These are phyloP conservation scores for Cistogaster globosa DNA, from an alignment of 2,888 invertebrate genomes.

Conservation along the genomic window DNA sequence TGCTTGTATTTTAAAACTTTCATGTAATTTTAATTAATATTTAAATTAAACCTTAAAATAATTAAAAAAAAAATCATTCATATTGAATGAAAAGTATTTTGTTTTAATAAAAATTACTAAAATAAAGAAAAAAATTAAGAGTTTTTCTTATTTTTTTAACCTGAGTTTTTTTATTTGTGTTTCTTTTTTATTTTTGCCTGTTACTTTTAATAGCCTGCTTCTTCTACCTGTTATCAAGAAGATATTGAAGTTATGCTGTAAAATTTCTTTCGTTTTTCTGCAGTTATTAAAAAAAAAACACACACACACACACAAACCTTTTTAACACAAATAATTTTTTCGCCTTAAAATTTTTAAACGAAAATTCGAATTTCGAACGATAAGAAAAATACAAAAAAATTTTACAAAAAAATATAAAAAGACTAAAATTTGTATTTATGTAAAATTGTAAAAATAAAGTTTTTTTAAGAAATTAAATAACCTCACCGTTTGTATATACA, in stretches of 20 bases:
- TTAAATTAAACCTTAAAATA: constrained; percentile 17
- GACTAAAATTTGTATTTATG: constrained; percentile 52
- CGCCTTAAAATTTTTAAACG: constrained; percentile 16
- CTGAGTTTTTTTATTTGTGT: constrained; percentile 28
- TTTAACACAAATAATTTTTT: background rate
- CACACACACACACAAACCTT: background rate
- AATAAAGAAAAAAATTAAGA: constrained; percentile 34
- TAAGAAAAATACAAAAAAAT: background rate
- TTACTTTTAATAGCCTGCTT: constrained; percentile 75
- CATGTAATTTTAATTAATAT: constrained; percentile 36
- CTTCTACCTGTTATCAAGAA: constrained; percentile 74
- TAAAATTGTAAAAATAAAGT: constrained; percentile 56
- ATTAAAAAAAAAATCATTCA: constrained; percentile 75
- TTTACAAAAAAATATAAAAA: constrained; percentile 12
- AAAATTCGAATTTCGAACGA: constrained; percentile 44
- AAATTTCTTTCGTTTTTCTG: constrained; percentile 45
- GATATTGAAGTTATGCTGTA: constrained; percentile 80
- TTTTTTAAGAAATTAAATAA: constrained; percentile 20
- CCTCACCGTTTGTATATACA: constrained; percentile 34
- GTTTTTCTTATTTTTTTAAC: constrained; percentile 28
- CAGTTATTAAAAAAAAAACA: no score
- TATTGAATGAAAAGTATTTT: constrained; percentile 76
- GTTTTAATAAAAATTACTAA: constrained; percentile 15
- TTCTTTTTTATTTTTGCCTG: constrained; percentile 61
- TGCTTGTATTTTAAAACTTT: background rate